Evolutionary conservation across 2,888 invertebrate genomes (phyloP), one percentile per base, ranked within the genome.

Genomic region (Scotopteryx bipunctaria): DNA sequence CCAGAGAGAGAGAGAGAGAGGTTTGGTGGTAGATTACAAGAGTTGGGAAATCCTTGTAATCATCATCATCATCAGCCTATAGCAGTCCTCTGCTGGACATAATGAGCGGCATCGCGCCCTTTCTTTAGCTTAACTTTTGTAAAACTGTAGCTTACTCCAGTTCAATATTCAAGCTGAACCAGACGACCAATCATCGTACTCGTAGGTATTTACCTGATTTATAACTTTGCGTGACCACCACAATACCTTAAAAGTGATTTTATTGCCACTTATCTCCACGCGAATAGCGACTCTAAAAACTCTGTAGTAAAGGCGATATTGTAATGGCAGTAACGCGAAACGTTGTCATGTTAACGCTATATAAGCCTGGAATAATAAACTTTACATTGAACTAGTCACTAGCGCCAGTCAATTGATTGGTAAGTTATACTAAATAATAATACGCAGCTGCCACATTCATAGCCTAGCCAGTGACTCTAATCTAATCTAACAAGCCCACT

Each of bases 231-330:
- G 87, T 87, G 87, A 86, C 86, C 76, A 54, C 64, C 65, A 60
- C 75, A 81, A 83, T 82, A 79, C 71, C 73, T 80, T 71, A 80
- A 83, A 86, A 85, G 80, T 84, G 82, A 82, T 83, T 83, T 86
- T 81, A 82, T 76, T 72, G 70, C 73, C 67, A 67, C 65, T 69
- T 68, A 62, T 64, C 64, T 62, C 52, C 70, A 73, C 60, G 59
- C 73, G 56, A 80, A 73, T 71, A 51, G 73, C 64, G 59, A 72
- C 81, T 75, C 63, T 80, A 78, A 62, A 45, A 31, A 55, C 46
- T 46, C 49, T 33, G 25, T 11, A 43, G 63, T 78, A 76, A 64
- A 71, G 77, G 63, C 64, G 57, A 73, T 67, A 77, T 76, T 76
- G 49, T 66, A 59, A 60, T 56, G 56, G 56, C 19, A 21, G 19